A percentile compares a stretch with the other conserved stretches of the same genome.
Conservation (phyloP, 2,797 vertebrate genomes). For the Mustela erminea region DNA sequence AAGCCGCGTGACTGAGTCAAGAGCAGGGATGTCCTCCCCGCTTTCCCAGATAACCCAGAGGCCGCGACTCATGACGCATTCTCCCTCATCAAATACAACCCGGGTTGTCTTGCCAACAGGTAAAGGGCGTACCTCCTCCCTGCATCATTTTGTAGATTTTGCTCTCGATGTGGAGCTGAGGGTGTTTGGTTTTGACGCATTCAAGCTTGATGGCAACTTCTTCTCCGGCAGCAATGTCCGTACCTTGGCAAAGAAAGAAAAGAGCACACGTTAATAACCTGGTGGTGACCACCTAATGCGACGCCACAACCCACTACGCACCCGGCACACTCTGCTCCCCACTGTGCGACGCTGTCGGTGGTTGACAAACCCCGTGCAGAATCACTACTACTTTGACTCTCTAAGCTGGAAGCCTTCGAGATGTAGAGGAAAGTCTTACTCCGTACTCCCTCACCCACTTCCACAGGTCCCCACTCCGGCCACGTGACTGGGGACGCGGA, state of each 20-base stretch:
- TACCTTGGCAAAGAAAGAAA: slow-evolving; percentile 89
- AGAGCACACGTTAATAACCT: background rate
- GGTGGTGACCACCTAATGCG: background rate
- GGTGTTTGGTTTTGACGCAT: slow-evolving; percentile 99
- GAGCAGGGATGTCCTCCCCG: background rate
- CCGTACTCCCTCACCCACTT: background rate
- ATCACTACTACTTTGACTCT: background rate
- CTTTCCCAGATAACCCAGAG: background rate
- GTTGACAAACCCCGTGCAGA: background rate
- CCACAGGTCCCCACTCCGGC: background rate
- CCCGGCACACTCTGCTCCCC: background rate
- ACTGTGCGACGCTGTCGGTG: accelerated
- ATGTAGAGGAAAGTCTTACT: accelerated
- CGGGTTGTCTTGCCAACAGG: background rate
- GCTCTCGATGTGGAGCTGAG: slow-evolving; percentile 96
- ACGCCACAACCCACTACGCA: accelerated
- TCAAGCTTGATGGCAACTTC: slow-evolving; percentile 98
- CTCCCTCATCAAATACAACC: background rate
- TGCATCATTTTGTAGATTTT: slow-evolving; percentile 99
- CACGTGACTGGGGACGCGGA: background rate
- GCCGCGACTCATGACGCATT: background rate
- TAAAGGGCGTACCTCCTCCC: slow-evolving; percentile 93
- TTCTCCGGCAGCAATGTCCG: slow-evolving; percentile 96
- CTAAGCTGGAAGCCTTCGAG: background rate
- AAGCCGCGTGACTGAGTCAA: accelerated